Base-by-base conservation (phyloP, 2,797 vertebrate genomes). In the Decapterus maruadsi region DNA sequence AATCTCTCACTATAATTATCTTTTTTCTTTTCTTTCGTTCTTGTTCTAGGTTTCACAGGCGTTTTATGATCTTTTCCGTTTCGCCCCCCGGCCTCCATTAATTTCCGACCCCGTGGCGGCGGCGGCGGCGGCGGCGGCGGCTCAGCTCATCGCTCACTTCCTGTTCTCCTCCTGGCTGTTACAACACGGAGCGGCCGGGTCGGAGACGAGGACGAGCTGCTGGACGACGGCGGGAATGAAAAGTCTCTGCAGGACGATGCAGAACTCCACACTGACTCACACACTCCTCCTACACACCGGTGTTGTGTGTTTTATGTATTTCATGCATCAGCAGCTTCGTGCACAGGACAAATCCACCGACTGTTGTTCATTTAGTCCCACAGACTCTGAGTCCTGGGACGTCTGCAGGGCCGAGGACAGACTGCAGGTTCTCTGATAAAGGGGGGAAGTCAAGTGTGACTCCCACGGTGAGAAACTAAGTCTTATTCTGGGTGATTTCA, bases 1-100 rank as follows among this genome's bases (percentile, higher is more conserved):
- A 77, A 77, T 77, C 69, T 50, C 59, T 75, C 31, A 61, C 51
- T 56, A 13, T 50, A 64, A 77, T 82, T 67, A 75, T 77, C 66
- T 2, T 43, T 36, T 42, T 26, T 26, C 26, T 26, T 26, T 26
- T 26, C 26, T 26, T 26, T 26, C 26, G 1, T 26, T 26, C 26
- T 26, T 3, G 26, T 4, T 34, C 66, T 59, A 36, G 9, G 20
- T 38, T 60, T 66, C 13, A 8, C 31, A 42, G 1, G 8, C 26
- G 43, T 67, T 81, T 77, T 57, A 72, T 13, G 29, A 69, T 72
- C 59, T 26, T 55, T 78, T 76, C 65, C 71, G 63, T 53, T 77
- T 58, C n/a, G 22, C 67, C 62, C 51, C 26, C 4, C 34, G 4
- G 69, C 59, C 59, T 20, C 51, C 62, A 58, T 59, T 79, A 4